Conservation (phyloP, 2,888 invertebrate genomes). For the Cloeon dipterum region DNA sequence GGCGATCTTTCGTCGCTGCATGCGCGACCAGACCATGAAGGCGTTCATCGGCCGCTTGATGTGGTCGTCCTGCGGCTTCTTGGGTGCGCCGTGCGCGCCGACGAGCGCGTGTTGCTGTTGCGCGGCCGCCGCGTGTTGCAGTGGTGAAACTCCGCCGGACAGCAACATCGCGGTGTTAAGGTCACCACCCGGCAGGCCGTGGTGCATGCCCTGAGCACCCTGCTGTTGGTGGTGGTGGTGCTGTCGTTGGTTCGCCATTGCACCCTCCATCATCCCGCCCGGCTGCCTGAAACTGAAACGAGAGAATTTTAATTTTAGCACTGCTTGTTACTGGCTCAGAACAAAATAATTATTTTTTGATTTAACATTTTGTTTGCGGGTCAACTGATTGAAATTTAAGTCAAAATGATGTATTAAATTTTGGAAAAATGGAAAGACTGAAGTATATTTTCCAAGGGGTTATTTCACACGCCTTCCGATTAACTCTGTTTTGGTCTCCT, state of each 20-base stretch:
- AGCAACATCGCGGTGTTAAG: conserved; percentile 6
- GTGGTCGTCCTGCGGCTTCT: conserved; percentile 48
- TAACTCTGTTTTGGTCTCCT: too few species aligned
- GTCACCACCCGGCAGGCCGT: not conserved
- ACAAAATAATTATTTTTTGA: too few species aligned
- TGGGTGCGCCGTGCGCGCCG: conserved; percentile 14
- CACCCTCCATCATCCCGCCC: not conserved
- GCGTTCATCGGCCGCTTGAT: conserved; percentile 91
- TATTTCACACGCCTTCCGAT: too few species aligned
- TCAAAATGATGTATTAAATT: too few species aligned
- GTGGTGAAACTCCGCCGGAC: conserved; percentile 5
- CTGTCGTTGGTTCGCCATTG: not conserved
- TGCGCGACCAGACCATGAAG: conserved; percentile 85
- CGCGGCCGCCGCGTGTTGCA: not conserved
- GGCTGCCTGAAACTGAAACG: not conserved
- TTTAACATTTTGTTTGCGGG: too few species aligned
- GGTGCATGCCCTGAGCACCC: too few species aligned
- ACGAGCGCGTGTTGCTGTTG: not conserved
- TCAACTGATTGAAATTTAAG: too few species aligned
- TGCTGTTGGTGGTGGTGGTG: not conserved
- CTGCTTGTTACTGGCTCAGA: too few species aligned
- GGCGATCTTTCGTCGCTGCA: conserved; percentile 74
- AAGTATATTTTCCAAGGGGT: too few species aligned
- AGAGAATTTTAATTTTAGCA: too few species aligned
- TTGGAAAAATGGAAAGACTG: too few species aligned